Base-by-base conservation (phyloP, 2,888 invertebrate species). In the Pocota personata region DNA sequence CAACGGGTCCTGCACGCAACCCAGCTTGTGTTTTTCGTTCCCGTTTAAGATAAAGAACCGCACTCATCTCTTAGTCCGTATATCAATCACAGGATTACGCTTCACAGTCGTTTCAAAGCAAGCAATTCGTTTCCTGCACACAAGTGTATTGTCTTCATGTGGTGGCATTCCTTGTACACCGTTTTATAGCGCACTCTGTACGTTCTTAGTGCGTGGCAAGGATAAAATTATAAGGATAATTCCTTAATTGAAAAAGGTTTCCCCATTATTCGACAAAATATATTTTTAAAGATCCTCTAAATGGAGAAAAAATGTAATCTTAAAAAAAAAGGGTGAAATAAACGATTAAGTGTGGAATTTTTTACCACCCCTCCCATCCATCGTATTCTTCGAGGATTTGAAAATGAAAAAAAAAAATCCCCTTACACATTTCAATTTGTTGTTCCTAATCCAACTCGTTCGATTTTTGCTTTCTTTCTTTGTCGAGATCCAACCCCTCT, bases 81-180 rank as follows among this genome's bases (percentile, higher is more conserved):
- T 75, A 84, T 84, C 75, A 84, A 80, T 84, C 84, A 84, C 21
- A 46, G 75, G 84, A 84, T 84, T 75, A 84, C 75, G 79, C 69
- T 64, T 40, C 69, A 50, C 50, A 71, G 69, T 64, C 58, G 30
- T n/a, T 57, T 50, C 55, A 71, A 64, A 32, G 30, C 46, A 32
- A 32, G 52, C 30, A 66, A 71, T 69, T 82, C 64, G 5, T 72
- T 72, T 55, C 21, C 55, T 64, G 14, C 66, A 57, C 50, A 43
- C 52, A 50, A 77, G 43, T 58, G 14, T 57, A 37, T 37, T 67
- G 73, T 64, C 24, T 69, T 64, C 32, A 62, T 67, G 55, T 32
- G 60, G 55, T 32, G 60, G 46, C 37, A 67, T 73, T 72, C 19
- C 55, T 16, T 37, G n/a, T 12, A 55, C 30, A 27, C 1, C 5